Evolutionary conservation across 2,797 vertebrate species (phyloP).

Genomic region (Danio jaintianensis): DNA sequence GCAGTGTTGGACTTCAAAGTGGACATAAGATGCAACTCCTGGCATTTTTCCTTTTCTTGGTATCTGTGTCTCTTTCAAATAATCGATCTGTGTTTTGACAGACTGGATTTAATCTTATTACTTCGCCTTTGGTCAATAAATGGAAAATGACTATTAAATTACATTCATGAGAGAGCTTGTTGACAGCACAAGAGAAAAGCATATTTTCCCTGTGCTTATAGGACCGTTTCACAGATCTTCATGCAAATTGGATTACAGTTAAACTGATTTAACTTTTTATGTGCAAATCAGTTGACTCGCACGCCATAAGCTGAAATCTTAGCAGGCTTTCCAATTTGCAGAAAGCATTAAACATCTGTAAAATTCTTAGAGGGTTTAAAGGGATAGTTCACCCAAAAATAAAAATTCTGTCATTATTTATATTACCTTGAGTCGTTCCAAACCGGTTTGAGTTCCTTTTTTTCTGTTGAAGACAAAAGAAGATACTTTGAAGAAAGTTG

Average conservation of each 20-base stretch:
- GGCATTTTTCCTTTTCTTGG: neutral
- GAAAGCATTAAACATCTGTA: neutral
- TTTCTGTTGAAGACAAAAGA: too few relatives aligned
- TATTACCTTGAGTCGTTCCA: too few relatives aligned
- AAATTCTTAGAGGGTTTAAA: neutral
- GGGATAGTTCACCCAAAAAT: too few relatives aligned
- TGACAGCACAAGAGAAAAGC: neutral
- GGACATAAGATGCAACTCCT: neutral
- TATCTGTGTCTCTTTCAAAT: neutral
- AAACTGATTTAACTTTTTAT: neutral
- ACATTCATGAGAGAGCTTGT: neutral
- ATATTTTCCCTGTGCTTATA: neutral
- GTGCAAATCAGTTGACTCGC: neutral
- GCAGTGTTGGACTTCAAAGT: neutral
- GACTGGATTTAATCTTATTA: slow-evolving; percentile 15
- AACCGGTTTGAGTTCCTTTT: too few relatives aligned
- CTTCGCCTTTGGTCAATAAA: neutral
- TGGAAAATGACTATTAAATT: neutral
- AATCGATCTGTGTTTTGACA: slow-evolving; percentile 8
- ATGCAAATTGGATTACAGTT: slow-evolving; percentile 24
- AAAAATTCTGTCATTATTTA: too few relatives aligned
- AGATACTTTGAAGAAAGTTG: too few relatives aligned
- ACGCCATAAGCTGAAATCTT: neutral
- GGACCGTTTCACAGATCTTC: neutral
- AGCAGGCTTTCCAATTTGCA: neutral